Conservation (phyloP, 2,797 vertebrate species). For the Dicrostonyx torquatus region DNA sequence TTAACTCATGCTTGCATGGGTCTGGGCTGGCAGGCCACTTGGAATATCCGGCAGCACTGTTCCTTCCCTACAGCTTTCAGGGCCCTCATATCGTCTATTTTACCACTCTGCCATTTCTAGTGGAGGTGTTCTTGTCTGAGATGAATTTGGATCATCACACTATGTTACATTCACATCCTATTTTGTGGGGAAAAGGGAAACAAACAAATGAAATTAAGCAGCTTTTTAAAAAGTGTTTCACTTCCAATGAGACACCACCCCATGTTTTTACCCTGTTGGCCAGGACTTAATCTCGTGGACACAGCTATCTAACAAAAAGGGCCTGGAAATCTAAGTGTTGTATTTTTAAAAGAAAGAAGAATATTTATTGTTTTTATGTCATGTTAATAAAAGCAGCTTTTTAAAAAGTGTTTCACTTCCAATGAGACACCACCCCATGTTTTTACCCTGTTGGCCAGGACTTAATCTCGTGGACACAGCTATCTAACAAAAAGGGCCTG, state of each 20-base stretch:
- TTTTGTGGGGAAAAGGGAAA: background rate
- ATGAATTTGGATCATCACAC: background rate
- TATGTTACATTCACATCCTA: background rate
- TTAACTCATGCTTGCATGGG: background rate
- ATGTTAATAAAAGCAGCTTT: background rate
- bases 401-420: too few species aligned
- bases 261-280: background rate
- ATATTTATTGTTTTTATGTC: background rate
- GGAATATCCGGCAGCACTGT: background rate
- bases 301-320: background rate
- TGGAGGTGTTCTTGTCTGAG: constrained; percentile 10
- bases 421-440: background rate
- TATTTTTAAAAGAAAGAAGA: constrained; percentile 47
- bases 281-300: constrained; percentile 13
- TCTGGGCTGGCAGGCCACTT: background rate
- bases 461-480: background rate
- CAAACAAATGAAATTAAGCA: constrained; percentile 11
- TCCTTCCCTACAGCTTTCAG: background rate
- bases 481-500: background rate
- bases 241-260: background rate
- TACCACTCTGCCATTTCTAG: background rate
- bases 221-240: background rate
- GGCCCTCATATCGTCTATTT: background rate
- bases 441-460: background rate
- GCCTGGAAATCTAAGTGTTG: background rate